phyloP scores from a whole-genome alignment of 2,113 vertebrate genomes.

The Hippocampus comes region DNA sequence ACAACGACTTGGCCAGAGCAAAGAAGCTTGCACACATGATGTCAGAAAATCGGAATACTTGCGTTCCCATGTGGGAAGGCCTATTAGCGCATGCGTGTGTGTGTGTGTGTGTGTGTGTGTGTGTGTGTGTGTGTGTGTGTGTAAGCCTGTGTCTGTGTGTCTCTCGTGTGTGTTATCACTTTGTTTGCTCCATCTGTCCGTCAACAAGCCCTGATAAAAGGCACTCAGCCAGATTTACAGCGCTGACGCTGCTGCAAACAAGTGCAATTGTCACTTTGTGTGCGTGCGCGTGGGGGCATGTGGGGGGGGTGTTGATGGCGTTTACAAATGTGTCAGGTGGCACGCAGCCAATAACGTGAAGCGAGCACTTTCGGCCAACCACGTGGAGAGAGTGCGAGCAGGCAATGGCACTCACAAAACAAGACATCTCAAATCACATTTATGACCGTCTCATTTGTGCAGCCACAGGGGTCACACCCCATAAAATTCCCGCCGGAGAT shows the following conservation, averaged over 20 bases:
- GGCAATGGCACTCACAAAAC: no score
- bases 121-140: constrained; percentile 9
- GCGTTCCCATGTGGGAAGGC: constrained; percentile 51
- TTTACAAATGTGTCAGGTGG: not conserved
- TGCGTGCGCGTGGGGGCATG: not conserved
- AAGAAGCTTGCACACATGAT: not conserved
- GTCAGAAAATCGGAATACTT: constrained; percentile 50
- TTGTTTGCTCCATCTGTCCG: constrained; percentile 37
- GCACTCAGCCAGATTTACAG: not conserved
- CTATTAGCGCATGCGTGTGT: constrained; percentile 42
- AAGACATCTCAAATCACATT: not conserved
- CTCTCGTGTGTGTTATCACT: constrained; percentile 28
- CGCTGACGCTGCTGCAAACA: not conserved
- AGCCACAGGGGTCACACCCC: not conserved
- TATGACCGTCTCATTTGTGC: not conserved
- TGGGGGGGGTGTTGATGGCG: not conserved
- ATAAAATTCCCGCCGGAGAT: constrained; percentile 16
- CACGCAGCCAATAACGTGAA: not conserved
- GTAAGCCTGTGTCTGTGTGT: constrained; percentile 4
- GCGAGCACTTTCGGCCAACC: not conserved
- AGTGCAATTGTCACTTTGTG: not conserved
- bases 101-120: not conserved
- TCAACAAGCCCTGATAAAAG: constrained; percentile 48
- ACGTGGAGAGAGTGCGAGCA: not conserved
- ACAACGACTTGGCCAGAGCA: no score